These are phyloP conservation scores for Oxygymnocypris stewartii DNA, from an alignment of 2,113 vertebrate species.

Conservation along the genomic window DNA sequence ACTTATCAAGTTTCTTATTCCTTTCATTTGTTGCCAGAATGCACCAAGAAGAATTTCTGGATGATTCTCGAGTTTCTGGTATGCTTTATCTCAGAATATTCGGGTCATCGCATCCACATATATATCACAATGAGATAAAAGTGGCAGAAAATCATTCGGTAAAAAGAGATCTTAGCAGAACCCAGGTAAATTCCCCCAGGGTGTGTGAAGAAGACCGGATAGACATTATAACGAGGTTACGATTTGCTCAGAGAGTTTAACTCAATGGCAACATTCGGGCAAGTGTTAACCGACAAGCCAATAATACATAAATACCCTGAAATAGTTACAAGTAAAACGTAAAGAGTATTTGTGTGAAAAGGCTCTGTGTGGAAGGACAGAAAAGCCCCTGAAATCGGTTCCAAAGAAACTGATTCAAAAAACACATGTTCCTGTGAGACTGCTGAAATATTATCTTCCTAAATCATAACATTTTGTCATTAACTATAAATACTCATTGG, in stretches of 20 bases:
- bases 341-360: slow-evolving; percentile 59
- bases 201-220: slow-evolving; percentile 42
- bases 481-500: slow-evolving; percentile 75
- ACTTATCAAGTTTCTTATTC: slow-evolving; percentile 62
- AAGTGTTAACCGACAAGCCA: slow-evolving; percentile 61
- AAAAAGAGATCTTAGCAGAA: slow-evolving; percentile 48
- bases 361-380: slow-evolving; percentile 62
- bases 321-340: slow-evolving; percentile 49
- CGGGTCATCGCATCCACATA: slow-evolving; percentile 59
- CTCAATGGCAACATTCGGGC: slow-evolving; percentile 40
- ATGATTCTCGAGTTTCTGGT: slow-evolving; percentile 57
- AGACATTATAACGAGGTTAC: slow-evolving; percentile 29
- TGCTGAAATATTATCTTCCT: slow-evolving; percentile 77
- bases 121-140: slow-evolving; percentile 63
- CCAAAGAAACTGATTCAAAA: slow-evolving; percentile 69
- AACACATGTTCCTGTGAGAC: slow-evolving; percentile 74
- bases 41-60: slow-evolving; percentile 55
- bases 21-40: slow-evolving; percentile 67
- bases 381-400: slow-evolving; percentile 67
- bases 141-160: slow-evolving; percentile 46
- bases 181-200: slow-evolving; percentile 60
- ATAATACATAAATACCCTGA: slow-evolving; percentile 52
- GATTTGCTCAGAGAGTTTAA: slow-evolving; percentile 40
- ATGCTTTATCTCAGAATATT: slow-evolving; percentile 63
- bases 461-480: slow-evolving; percentile 76